Evolutionary conservation across 2,797 vertebrate species (phyloP).

Genomic region (Eurystomus glaucurus): DNA sequence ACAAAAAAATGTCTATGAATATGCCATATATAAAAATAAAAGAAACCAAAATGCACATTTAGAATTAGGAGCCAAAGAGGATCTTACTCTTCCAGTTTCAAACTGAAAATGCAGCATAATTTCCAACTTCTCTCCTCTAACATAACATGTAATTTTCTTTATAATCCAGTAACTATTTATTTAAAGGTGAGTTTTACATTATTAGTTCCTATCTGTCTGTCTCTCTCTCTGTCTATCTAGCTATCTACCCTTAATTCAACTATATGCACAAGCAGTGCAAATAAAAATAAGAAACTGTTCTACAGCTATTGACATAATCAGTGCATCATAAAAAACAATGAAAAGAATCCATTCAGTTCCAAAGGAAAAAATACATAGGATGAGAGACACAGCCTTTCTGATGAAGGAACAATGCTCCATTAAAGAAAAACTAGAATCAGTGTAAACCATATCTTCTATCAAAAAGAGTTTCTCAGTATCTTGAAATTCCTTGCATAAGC

Average conservation of each 20-base stretch:
- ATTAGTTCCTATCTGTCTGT: background rate
- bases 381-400: background rate
- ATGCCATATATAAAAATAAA: background rate
- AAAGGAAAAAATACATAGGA: background rate
- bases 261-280: background rate
- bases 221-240: too few relatives aligned
- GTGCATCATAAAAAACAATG: background rate
- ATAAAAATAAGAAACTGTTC: background rate
- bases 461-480: background rate
- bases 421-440: background rate
- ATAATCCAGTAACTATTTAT: background rate
- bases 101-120: background rate
- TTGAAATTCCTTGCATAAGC: background rate
- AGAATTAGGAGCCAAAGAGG: background rate
- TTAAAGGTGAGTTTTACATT: background rate
- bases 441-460: background rate
- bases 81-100: background rate
- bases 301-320: background rate
- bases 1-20: background rate
- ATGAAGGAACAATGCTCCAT: background rate
- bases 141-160: background rate
- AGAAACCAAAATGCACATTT: background rate
- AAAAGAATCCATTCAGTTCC: background rate
- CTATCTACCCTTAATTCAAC: background rate
- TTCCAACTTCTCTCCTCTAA: background rate